Percentiles rank a stretch among this genome's conserved stretches.
Evolutionary conservation across 2,113 vertebrate genomes (phyloP).

Genomic region (Trichomycterus rosablanca): DNA sequence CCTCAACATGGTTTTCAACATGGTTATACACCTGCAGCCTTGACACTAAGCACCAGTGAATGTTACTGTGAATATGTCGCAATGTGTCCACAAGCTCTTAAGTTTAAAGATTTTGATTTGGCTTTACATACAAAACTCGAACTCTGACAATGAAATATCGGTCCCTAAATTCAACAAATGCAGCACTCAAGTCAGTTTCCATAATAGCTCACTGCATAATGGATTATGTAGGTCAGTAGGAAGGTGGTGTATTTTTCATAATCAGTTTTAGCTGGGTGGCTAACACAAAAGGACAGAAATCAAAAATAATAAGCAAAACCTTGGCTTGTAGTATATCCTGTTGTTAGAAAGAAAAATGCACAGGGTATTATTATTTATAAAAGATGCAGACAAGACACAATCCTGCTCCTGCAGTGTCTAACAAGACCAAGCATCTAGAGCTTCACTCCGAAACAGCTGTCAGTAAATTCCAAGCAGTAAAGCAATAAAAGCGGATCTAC

Average conservation of each 20-base stretch:
- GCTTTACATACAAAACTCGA: too few relatives aligned
- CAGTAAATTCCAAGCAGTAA: constrained; percentile 11
- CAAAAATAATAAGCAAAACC: constrained; percentile 37
- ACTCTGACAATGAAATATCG: constrained; percentile 66
- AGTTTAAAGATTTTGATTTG: background rate
- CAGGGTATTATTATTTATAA: background rate
- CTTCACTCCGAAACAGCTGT: background rate
- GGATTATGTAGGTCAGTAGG: constrained; percentile 73
- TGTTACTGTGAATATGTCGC: too few relatives aligned
- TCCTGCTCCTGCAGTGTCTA: background rate
- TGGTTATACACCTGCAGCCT: too few relatives aligned
- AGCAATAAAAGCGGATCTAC: constrained; percentile 27
- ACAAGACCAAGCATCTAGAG: too few relatives aligned
- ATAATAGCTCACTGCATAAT: constrained; percentile 72
- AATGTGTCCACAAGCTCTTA: too few relatives aligned
- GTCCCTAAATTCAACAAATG: constrained; percentile 62
- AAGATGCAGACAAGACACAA: background rate
- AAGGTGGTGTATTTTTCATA: constrained; percentile 75
- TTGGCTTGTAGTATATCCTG: too few relatives aligned
- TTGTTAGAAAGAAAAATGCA: constrained; percentile 22
- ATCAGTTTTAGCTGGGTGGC: constrained; percentile 69
- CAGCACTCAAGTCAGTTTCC: constrained; percentile 69
- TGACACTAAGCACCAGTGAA: too few relatives aligned
- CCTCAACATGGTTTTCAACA: too few relatives aligned
- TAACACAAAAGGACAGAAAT: constrained; percentile 55